Conservation (phyloP, 2,888 invertebrate genomes). For the Dryomyza anilis region DNA sequence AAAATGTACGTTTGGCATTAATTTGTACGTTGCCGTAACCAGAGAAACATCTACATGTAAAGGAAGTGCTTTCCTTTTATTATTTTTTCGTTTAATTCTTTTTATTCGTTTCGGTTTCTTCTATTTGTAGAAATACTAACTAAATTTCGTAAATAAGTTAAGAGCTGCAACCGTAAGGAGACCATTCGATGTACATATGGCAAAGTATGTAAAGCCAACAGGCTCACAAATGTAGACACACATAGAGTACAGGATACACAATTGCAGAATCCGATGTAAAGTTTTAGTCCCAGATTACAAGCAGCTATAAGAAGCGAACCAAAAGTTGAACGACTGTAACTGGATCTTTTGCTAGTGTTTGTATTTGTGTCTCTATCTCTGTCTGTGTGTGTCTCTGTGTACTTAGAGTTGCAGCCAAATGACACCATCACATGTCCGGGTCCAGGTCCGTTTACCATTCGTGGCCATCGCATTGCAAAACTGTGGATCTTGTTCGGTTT, state of each 20-base stretch:
- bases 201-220: not conserved
- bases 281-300: not conserved
- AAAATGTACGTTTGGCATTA: slow-evolving; percentile 36
- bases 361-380: slow-evolving; percentile 1
- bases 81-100: too few relatives aligned
- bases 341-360: not conserved
- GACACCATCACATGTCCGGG: not conserved
- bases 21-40: slow-evolving; percentile 32
- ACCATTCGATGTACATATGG: too few relatives aligned
- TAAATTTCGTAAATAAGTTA: not conserved
- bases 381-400: not conserved
- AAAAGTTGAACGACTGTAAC: not conserved
- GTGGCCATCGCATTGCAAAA: too few relatives aligned
- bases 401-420: not conserved
- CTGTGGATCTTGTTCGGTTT: not conserved
- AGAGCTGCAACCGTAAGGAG: not conserved
- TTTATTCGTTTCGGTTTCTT: too few relatives aligned
- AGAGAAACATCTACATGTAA: too few relatives aligned
- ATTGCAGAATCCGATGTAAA: not conserved
- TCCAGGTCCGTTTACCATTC: too few relatives aligned
- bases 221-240: not conserved
- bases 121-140: not conserved
- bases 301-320: not conserved
- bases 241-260: not conserved
- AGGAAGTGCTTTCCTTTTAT: too few relatives aligned